phyloP scores from a whole-genome alignment of 2,113 vertebrate genomes.

The Ramphastos sulfuratus region DNA sequence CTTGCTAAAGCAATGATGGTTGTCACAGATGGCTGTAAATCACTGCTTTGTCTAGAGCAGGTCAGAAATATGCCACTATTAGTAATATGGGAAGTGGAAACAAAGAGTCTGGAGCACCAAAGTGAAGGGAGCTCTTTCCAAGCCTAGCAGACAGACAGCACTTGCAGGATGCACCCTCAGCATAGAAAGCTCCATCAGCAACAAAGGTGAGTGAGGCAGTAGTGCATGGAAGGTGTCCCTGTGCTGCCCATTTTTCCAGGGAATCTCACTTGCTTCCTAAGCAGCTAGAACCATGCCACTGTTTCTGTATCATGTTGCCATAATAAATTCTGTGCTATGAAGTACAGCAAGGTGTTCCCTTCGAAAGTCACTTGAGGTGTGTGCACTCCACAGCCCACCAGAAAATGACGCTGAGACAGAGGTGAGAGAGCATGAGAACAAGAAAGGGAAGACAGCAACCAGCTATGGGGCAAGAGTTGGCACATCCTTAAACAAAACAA shows the following conservation, averaged over 20 bases:
- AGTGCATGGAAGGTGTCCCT: neutral
- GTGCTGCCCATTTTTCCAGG: neutral
- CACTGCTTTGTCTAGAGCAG: neutral
- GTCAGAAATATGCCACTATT: neutral
- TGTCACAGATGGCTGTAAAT: neutral
- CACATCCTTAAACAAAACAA: neutral
- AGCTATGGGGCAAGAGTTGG: neutral
- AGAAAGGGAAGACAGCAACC: neutral
- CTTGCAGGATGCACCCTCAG: neutral
- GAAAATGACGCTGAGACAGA: neutral
- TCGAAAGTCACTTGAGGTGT: neutral
- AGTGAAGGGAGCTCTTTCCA: neutral
- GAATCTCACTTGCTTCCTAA: neutral
- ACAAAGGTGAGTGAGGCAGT: neutral
- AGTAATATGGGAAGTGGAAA: neutral
- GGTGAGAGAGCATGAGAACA: rapidly evolving
- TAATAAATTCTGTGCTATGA: neutral
- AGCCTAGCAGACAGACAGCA: rapidly evolving
- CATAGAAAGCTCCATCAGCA: neutral
- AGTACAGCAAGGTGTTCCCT: neutral
- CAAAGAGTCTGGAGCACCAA: neutral
- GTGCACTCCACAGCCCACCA: rapidly evolving
- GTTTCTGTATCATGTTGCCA: neutral
- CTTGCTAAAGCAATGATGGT: neutral
- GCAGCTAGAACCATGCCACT: neutral